Conservation (phyloP, 2,888 invertebrate species). For the Agriopis marginaria region DNA sequence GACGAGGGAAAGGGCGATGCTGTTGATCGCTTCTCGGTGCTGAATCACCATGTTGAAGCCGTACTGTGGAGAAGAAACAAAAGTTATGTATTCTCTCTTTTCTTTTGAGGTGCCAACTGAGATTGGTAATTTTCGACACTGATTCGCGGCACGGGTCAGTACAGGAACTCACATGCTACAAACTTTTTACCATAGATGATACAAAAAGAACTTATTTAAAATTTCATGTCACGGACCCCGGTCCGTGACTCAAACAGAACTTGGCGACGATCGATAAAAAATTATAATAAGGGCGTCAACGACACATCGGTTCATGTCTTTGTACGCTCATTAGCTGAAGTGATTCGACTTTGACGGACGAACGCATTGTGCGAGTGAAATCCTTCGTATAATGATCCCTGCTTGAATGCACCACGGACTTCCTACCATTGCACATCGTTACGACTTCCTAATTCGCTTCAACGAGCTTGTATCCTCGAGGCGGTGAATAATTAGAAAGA, state of each 20-base stretch:
- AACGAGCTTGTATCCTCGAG: conserved; percentile 3
- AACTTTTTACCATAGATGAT: no score
- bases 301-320: conserved; percentile 4
- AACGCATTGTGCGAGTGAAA: conserved; percentile 18
- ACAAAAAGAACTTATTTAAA: no score
- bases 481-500: neutral
- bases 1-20: conserved; percentile 98
- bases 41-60: conserved; percentile 99
- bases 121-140: no score
- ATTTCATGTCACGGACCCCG: no score
- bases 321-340: conserved; percentile 16
- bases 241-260: no score
- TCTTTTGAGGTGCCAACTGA: neutral
- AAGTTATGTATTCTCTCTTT: neutral
- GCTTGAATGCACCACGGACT: conserved; percentile 18
- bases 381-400: neutral
- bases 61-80: conserved; percentile 87
- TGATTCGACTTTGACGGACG: conserved; percentile 26
- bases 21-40: conserved; percentile 98
- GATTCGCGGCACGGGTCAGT: no score
- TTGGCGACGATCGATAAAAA: no score
- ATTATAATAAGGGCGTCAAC: neutral
- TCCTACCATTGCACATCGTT: conserved; percentile 8
- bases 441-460: conserved; percentile 22
- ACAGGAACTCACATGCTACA: no score